Evolutionary conservation across 1,140 invertebrate species (phyloP), one percentile per base, ranked within the genome.

Genomic region (Lepidurus arcticus): DNA sequence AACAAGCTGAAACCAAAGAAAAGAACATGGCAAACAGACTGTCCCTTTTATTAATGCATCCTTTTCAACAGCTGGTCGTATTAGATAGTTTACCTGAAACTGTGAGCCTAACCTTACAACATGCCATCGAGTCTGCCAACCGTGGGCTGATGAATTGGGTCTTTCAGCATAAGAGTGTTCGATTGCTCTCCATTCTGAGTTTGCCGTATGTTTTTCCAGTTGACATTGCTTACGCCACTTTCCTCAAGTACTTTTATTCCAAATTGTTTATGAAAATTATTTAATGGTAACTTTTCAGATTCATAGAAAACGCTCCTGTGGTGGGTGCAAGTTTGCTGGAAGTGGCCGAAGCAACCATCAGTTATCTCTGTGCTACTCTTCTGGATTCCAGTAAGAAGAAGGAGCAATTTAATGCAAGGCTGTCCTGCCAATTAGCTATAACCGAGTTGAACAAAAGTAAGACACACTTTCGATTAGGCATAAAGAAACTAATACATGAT

Each of bases 101-200:
- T 1, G 91, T 95, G 42, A 88, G 93, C 84, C 90, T 89, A 80
- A 91, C 95, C 82, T 93, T 98, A 83, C 93, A 97, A 88, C 92
- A 95, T 83, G 94, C 94, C 0, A 95, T 95, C 80, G 93, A 95
- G 82, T 90, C 93, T 1, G 93, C 94, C 0, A 97, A 97, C 84
- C 94, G 92, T 84, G 94, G 94, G 16, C 83, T 97, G 43, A 87
- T 95, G 44, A 96, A 95, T 85, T 96, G 94, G 93, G 84, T 97
- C 34, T 94, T 95, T 83, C 91, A 92, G 81, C 91, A 94, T 81
- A 88, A 89, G 80, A 91, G 92, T 44, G 90, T 96, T 84, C 91
- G 93, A 81, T 84, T 94, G 45, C 84, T 95, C 1, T 92, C 92
- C 0, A 84, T 94, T 4, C 85, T 97, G 13, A 91, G 91, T 76